Percentiles rank a stretch among this genome's conserved stretches.
These are phyloP conservation scores for Pygoscelis antarcticus DNA, from an alignment of 2,113 vertebrate species.

Conservation along the genomic window DNA sequence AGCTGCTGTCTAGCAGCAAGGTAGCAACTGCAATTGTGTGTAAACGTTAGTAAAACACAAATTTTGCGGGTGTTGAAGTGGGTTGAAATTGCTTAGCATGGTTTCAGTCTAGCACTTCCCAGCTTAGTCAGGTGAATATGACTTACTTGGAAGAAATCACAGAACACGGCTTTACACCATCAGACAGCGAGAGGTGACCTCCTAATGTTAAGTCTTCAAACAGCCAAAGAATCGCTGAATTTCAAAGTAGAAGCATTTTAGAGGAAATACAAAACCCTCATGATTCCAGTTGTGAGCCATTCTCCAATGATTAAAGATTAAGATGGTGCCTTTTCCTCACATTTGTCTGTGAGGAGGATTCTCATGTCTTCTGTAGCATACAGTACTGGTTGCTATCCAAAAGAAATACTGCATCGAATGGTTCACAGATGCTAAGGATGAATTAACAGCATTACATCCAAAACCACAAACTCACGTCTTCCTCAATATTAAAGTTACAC, in stretches of 20 bases:
- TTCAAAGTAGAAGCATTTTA: neutral
- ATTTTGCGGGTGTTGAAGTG: neutral
- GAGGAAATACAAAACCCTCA: neutral
- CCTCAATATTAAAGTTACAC: neutral
- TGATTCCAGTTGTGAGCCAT: neutral
- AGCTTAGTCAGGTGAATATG: neutral
- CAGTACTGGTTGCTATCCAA: neutral
- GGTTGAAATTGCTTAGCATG: neutral
- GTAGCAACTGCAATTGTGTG: conserved; percentile 2
- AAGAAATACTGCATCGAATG: neutral
- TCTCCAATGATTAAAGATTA: neutral
- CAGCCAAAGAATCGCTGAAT: neutral
- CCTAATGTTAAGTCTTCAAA: neutral
- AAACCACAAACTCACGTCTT: neutral
- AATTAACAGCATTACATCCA: neutral
- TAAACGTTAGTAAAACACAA: conserved; percentile 56
- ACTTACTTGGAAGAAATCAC: neutral
- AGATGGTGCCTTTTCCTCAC: neutral
- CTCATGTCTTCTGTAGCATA: accelerated
- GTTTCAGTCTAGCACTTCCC: neutral
- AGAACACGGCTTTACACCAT: neutral
- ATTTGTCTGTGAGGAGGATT: neutral
- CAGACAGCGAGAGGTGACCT: neutral
- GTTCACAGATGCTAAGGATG: neutral
- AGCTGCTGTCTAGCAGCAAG: conserved; percentile 68